phyloP scores from a whole-genome alignment of 2,888 invertebrate genomes.

The Lasioglossum lativentre region DNA sequence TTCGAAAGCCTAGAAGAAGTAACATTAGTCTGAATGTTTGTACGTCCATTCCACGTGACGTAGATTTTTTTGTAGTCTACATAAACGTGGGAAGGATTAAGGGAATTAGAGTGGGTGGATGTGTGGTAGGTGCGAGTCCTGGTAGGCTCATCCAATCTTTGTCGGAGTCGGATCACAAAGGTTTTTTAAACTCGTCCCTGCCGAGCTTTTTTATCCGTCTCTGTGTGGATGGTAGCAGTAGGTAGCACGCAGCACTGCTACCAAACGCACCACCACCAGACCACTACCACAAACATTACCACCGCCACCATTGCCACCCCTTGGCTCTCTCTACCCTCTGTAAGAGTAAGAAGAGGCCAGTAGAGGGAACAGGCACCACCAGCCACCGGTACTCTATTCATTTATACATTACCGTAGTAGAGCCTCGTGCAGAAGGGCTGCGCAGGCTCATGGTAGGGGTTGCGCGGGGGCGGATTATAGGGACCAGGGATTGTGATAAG shows the following conservation, averaged over 20 bases:
- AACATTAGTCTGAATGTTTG: not conserved
- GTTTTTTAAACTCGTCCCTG: conserved; percentile 53
- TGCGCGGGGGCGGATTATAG: not conserved
- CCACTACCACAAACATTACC: not conserved
- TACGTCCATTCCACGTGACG: no score
- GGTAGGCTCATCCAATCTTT: conserved; percentile 57
- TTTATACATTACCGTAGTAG: conserved; percentile 61
- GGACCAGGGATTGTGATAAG: not conserved
- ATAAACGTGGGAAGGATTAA: not conserved
- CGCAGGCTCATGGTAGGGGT: conserved; percentile 51
- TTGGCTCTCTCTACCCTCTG: conserved; percentile 31
- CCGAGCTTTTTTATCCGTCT: conserved; percentile 33
- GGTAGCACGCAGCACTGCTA: conserved; percentile 1
- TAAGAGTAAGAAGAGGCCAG: conserved; percentile 48
- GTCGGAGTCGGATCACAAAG: conserved; percentile 56
- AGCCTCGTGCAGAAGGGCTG: conserved; percentile 48
- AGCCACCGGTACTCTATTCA: conserved; percentile 61
- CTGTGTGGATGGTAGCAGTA: conserved; percentile 27
- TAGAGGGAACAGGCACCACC: conserved; percentile 47
- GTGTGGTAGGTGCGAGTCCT: conserved; percentile 20
- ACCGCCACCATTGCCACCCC: conserved; percentile 19
- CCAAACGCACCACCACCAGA: conserved; percentile 11
- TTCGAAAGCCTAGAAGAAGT: not conserved
- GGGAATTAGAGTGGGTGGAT: conserved; percentile 1
- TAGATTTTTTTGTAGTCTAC: no score